Conservation (phyloP, 2,113 vertebrate species). For the Phasianus colchicus region DNA sequence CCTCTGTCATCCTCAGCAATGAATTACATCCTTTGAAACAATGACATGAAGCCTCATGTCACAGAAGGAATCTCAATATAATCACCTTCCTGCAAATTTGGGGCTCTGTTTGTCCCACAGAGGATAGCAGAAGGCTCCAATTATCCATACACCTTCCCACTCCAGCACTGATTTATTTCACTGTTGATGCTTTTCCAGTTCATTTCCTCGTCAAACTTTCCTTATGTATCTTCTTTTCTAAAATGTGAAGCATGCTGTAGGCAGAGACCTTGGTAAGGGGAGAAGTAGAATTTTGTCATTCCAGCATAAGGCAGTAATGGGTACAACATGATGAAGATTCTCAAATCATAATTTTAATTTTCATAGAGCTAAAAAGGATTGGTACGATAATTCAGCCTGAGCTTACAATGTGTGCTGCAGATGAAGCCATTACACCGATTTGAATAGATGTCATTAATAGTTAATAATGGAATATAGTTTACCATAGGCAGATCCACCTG, state of each 20-base stretch:
- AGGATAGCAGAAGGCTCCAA: not conserved
- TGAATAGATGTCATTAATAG: not conserved
- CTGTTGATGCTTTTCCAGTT: not conserved
- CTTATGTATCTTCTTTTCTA: not conserved
- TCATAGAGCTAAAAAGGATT: not conserved
- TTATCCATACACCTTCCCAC: not conserved
- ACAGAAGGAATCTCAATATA: not conserved
- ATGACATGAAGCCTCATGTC: not conserved
- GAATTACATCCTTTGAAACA: not conserved
- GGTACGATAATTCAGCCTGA: not conserved
- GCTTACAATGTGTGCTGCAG: not conserved
- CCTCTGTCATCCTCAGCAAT: not conserved
- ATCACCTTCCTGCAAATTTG: not conserved
- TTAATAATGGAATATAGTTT: not conserved
- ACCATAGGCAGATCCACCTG: not conserved
- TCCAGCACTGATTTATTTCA: not conserved
- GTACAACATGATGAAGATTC: not conserved
- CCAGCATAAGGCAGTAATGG: not conserved
- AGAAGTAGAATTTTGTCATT: not conserved
- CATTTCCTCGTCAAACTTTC: not conserved
- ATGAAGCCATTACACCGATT: not conserved
- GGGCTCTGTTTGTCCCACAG: not conserved
- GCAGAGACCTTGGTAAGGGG: not conserved
- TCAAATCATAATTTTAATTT: not conserved
- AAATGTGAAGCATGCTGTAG: not conserved